Evolutionary conservation across 2,113 vertebrate genomes (phyloP), one percentile per base, ranked within the genome.

Genomic region (Actenoides lindsayi): DNA sequence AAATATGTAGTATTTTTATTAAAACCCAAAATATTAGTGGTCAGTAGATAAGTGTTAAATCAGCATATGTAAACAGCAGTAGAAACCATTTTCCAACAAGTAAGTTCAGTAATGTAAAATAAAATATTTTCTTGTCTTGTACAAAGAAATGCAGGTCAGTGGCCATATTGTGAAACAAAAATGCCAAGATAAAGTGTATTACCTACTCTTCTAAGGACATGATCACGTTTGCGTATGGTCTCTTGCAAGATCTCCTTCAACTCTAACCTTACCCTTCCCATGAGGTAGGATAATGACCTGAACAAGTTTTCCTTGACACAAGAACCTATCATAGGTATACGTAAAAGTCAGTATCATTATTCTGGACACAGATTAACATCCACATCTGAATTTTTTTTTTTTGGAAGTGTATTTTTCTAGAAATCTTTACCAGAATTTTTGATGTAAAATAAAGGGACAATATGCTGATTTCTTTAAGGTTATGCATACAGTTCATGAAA

Each of bases 391-490:
- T 14, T 7, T 16, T 53, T 51, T 53, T 51, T 2, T 51, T 63
- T 65, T 39, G 6, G 31, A 13, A n/a, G 31, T 13, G 0, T 0
- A 23, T 68, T 62, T 62, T 35, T 28, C 18, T 31, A 21, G 10
- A 69, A 74, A 90, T 87, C 7, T 80, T 31, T 16, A 83, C 21
- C 59, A 39, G 14, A 89, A 91, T 86, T 88, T 93, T n/a, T 12
- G 13, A 48, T 67, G 46, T 57, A 59, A 64, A 77, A 88, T 75
- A 54, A 93, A 41, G 21, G 78, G 68, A 59, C 14, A 71, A 48
- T 81, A 14, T 20, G 25, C 9, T 16, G 10, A 24, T 20, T 93
- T 94, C 84, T 95, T 95, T 87, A 42, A 89, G 73, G 44, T 83
- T 74, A 64, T 54, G 21, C 59, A 37, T 78, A 51, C 4, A 57